These are phyloP conservation scores for Morpho achilles DNA, from an alignment of 2,888 invertebrate species.

Conservation along the genomic window DNA sequence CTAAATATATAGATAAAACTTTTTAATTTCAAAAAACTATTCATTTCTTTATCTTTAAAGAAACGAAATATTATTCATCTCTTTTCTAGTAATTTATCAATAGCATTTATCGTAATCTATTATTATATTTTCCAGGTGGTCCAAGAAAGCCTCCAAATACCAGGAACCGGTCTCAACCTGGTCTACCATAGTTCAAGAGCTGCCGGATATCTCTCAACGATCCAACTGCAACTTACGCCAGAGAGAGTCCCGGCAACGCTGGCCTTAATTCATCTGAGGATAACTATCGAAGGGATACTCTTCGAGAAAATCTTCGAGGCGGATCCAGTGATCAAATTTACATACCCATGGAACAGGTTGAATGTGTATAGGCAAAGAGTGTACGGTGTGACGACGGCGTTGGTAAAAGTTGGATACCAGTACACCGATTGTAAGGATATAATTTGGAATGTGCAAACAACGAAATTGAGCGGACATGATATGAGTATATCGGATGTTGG, in stretches of 20 bases:
- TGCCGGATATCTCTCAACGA: slow-evolving; percentile 95
- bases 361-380: slow-evolving; percentile 98
- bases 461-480: slow-evolving; percentile 96
- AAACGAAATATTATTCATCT: too few species aligned
- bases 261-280: slow-evolving; percentile 92
- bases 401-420: slow-evolving; percentile 97
- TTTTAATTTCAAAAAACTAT: too few species aligned
- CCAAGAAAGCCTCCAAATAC: slow-evolving; percentile 96
- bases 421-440: slow-evolving; percentile 94
- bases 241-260: slow-evolving; percentile 89
- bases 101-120: too few species aligned
- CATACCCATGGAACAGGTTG: slow-evolving; percentile 97
- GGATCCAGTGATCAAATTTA: slow-evolving; percentile 97
- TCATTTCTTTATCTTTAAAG: too few species aligned
- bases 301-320: slow-evolving; percentile 97
- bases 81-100: too few species aligned
- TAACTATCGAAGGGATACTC: slow-evolving; percentile 96
- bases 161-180: slow-evolving; percentile 95
- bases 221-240: slow-evolving; percentile 93
- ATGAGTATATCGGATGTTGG: slow-evolving; percentile 98
- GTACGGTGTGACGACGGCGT: slow-evolving; percentile 96
- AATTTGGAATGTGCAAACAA: slow-evolving; percentile 97
- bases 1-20: too few species aligned
- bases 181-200: slow-evolving; percentile 98
- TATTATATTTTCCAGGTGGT: slow-evolving; percentile 82